Evolutionary conservation across 2,797 vertebrate species (phyloP), one percentile per base, ranked within the genome.

Genomic region (Phrynocephalus guinanensis): DNA sequence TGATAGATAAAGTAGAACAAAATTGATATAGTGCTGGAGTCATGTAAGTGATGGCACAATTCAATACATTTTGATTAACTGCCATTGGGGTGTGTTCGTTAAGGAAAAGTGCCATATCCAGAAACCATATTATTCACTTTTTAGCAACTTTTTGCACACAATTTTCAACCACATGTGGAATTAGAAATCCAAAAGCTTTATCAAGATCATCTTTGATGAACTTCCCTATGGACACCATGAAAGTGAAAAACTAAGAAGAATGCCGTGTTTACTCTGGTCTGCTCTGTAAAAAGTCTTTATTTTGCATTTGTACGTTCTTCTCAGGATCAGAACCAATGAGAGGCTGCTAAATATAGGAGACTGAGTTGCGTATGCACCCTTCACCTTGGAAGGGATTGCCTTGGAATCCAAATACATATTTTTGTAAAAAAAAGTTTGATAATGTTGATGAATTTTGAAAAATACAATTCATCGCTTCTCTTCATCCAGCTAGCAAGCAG

Each of bases 1-100:
- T 87, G 78, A 87, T 84, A 77, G 50, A 87, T 77, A 90, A 87
- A 90, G 86, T 79, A 66, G 9, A 38, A 15, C 9, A 1, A 87
- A 87, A 71, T 72, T 82, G 44, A 71, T 87, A 71, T 76, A 84
- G 30, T 30, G 66, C 50, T 60, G 33, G 63, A 73, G 5, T 85
- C 71, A 70, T 84, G 33, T 90, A 87, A 76, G 56, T 56, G 70
- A 81, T 84, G 30, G 77, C 48, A 76, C 30, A 79, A 84, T 84
- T 68, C 70, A 87, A 48, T 90, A 66, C 3, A 38, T 76, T 83
- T 84, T 83, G 70, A 87, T 81, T 22, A 87, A 56, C 71, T 81
- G 87, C 82, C 66, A 80, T 80, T 86, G 63, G 67, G 68, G 38
- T 20, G 44, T 84, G 66, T 56, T 85, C 81, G 87, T 75, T 76